Conservation (phyloP, 2,113 vertebrate genomes). For the Pelusios castaneus region DNA sequence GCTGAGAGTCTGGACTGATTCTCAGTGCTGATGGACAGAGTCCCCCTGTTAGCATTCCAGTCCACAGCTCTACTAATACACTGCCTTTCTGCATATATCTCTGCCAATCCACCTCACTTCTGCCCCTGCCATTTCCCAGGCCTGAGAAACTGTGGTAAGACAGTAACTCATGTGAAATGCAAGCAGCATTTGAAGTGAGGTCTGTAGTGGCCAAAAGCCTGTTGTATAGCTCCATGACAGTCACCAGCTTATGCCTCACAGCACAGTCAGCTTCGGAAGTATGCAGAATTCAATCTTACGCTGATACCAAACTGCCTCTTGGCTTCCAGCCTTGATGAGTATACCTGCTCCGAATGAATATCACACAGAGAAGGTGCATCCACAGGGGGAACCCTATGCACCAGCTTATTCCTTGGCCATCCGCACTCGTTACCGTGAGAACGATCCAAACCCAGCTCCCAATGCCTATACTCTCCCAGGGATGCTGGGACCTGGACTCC, state of each 20-base stretch:
- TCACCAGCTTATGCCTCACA: neutral
- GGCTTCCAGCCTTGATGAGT: constrained; percentile 17
- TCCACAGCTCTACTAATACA: neutral
- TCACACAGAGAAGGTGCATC: constrained; percentile 27
- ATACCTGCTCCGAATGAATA: constrained; percentile 45
- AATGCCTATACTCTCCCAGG: constrained; percentile 41
- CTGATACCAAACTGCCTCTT: neutral
- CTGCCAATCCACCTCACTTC: neutral
- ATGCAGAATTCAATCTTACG: neutral
- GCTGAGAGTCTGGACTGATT: neutral
- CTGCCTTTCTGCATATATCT: neutral
- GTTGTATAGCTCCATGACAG: neutral
- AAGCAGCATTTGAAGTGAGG: neutral
- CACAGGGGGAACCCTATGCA: constrained; percentile 31
- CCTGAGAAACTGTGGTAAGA: neutral
- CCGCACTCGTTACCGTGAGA: constrained; percentile 41
- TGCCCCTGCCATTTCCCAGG: neutral
- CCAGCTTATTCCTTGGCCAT: constrained; percentile 45
- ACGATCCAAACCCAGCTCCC: constrained; percentile 44
- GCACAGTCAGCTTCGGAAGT: neutral
- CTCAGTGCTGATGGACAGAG: neutral
- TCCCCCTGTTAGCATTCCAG: neutral
- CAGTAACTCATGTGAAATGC: neutral
- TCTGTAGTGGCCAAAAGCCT: neutral
- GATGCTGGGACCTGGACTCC: constrained; percentile 19